Conservation (phyloP, 2,113 vertebrate species). For the Spea bombifrons region DNA sequence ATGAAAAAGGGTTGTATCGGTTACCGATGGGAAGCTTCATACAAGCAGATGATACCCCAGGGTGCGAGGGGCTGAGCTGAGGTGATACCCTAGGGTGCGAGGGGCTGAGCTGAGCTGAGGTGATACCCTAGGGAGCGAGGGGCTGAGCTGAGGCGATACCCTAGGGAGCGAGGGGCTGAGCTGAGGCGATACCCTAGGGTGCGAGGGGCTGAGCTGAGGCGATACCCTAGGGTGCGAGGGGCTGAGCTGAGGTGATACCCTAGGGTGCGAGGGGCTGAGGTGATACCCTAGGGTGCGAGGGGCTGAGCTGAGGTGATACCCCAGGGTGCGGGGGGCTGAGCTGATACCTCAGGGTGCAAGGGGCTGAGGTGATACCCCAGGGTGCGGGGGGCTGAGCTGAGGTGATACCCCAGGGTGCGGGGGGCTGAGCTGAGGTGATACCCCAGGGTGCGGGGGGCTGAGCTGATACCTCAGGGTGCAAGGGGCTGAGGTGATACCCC, state of each 20-base stretch:
- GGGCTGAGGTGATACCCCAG: not conserved
- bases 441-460: no score
- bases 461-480: no score
- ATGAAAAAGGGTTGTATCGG: no score
- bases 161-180: not conserved
- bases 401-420: no score
- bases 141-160: not conserved
- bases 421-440: no score
- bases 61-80: not conserved
- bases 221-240: not conserved
- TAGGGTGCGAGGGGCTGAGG: not conserved
- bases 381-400: no score
- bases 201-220: not conserved
- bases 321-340: not conserved
- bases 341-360: no score
- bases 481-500: no score
- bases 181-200: not conserved
- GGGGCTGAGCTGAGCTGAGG: not conserved
- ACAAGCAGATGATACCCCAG: not conserved
- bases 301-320: not conserved
- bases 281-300: not conserved
- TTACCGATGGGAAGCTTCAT: no score
- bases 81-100: not conserved
- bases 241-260: not conserved
- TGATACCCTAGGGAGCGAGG: no score